phyloP scores from a whole-genome alignment of 2,888 invertebrate genomes.

The Chesias legatella region DNA sequence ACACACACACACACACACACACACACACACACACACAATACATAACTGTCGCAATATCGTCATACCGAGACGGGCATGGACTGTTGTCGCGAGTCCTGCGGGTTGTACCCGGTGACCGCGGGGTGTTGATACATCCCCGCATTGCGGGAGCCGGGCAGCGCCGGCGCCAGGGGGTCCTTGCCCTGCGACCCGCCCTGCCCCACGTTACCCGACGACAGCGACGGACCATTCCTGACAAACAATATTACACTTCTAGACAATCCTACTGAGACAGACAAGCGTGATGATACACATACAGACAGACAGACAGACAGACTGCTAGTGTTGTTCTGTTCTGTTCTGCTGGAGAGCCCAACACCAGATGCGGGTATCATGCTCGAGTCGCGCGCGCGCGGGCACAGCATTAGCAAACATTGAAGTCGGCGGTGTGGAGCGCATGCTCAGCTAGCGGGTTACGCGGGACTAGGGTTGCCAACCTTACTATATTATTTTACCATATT shows the following conservation, averaged over 20 bases:
- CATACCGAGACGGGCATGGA: slow-evolving; percentile 65
- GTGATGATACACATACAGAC: no score
- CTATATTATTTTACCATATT: no score
- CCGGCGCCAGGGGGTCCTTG: slow-evolving; percentile 71
- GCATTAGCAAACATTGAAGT: slow-evolving; percentile 13
- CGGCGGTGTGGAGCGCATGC: slow-evolving; percentile 37
- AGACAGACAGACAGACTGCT: not conserved
- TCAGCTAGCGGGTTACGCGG: slow-evolving; percentile 86
- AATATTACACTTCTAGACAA: slow-evolving; percentile 11
- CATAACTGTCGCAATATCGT: not conserved
- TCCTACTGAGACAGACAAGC: not conserved
- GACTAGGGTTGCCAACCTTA: no score
- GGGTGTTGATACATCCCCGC: slow-evolving; percentile 65
- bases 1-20: no score
- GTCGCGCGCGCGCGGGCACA: slow-evolving; percentile 5
- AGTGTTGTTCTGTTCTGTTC: no score
- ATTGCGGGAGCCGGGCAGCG: slow-evolving; percentile 54
- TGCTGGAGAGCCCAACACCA: slow-evolving; percentile 19
- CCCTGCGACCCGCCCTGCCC: slow-evolving; percentile 64
- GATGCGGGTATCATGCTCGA: slow-evolving; percentile 18
- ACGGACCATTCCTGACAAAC: slow-evolving; percentile 66
- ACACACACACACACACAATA: no score
- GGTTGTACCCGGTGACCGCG: slow-evolving; percentile 66
- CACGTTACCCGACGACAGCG: slow-evolving; percentile 55
- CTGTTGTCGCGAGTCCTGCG: slow-evolving; percentile 64